phyloP scores from a whole-genome alignment of 2,888 invertebrate genomes.

The Leucophora obtusa region DNA sequence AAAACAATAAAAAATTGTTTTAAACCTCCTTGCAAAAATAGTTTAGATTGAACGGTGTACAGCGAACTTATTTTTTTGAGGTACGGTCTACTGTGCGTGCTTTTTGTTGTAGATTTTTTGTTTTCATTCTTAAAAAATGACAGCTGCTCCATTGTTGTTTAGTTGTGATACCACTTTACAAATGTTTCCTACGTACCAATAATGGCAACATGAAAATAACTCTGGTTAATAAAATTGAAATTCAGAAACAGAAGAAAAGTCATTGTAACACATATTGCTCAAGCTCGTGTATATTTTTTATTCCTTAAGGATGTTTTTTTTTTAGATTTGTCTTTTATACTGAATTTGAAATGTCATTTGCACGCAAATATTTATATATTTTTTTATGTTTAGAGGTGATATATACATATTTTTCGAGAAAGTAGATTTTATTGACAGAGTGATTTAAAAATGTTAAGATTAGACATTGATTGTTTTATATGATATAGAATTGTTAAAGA shows the following conservation, averaged over 20 bases:
- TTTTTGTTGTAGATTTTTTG: too few relatives aligned
- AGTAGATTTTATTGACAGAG: too few relatives aligned
- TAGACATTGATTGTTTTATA: too few relatives aligned
- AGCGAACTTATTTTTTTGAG: too few relatives aligned
- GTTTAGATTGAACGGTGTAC: too few relatives aligned
- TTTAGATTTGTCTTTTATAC: not conserved
- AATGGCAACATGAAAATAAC: conserved; percentile 10
- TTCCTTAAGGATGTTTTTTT: not conserved
- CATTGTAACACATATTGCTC: not conserved
- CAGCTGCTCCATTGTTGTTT: conserved; percentile 52
- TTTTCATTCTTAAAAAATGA: conserved; percentile 40
- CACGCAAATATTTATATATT: not conserved
- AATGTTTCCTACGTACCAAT: not conserved
- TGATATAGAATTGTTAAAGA: too few relatives aligned
- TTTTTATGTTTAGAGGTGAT: not conserved
- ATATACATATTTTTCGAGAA: not conserved
- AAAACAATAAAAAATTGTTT: too few relatives aligned
- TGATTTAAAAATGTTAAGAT: too few relatives aligned
- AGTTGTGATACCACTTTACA: conserved; percentile 13
- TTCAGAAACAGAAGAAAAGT: not conserved
- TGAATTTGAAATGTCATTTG: not conserved
- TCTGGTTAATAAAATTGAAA: conserved; percentile 10
- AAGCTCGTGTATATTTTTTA: not conserved
- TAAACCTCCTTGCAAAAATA: too few relatives aligned
- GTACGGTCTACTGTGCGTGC: too few relatives aligned